Evolutionary conservation across 2,888 invertebrate genomes (phyloP).

Genomic region (Elysia crispata): DNA sequence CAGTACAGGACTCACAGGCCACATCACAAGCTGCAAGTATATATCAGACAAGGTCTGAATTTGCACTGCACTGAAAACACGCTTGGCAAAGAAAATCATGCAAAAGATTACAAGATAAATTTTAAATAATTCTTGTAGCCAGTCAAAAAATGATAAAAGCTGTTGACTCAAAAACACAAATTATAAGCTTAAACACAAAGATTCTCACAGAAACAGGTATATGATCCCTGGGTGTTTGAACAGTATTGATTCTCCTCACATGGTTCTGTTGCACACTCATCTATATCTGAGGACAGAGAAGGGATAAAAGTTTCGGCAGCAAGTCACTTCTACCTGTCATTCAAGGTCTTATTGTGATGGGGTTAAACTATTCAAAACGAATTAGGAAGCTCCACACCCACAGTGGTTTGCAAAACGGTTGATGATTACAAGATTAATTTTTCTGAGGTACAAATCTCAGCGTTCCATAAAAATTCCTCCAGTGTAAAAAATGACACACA

Average conservation of each 20-base stretch:
- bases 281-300: slow-evolving; percentile 41
- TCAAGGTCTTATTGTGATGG: neutral
- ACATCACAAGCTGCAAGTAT: slow-evolving; percentile 87
- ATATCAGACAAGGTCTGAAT: slow-evolving; percentile 53
- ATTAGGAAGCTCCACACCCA: slow-evolving; percentile 21
- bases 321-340: no score
- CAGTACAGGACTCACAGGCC: slow-evolving; percentile 89
- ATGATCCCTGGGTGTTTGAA: slow-evolving; percentile 91
- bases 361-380: neutral
- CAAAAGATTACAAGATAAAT: neutral
- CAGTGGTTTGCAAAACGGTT: neutral
- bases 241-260: slow-evolving; percentile 87
- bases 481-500: no score
- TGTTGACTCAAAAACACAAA: no score
- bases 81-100: neutral
- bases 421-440: no score
- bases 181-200: no score
- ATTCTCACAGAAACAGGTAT: slow-evolving; percentile 81
- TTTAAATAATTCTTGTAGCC: no score
- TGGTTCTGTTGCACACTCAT: slow-evolving; percentile 76
- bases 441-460: no score
- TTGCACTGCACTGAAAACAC: neutral
- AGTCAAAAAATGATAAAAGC: no score
- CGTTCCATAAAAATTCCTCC: no score
- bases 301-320: no score